Conservation (phyloP, 2,797 vertebrate genomes). For the Enteromius radiatus region DNA sequence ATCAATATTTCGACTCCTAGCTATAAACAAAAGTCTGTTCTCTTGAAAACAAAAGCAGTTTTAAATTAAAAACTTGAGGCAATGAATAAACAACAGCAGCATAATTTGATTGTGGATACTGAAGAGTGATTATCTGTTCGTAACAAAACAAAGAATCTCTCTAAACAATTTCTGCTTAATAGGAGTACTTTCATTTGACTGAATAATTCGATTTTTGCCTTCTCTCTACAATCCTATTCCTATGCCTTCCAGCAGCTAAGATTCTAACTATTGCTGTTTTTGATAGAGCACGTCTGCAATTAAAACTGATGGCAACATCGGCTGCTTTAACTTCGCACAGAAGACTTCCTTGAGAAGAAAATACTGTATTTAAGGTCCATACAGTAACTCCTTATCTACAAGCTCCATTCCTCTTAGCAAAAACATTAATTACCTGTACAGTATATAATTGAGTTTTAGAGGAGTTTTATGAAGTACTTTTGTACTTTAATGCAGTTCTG, state of each 20-base stretch:
- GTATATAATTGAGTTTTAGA: conserved; percentile 28
- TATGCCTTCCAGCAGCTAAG: conserved; percentile 28
- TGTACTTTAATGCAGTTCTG: conserved; percentile 26
- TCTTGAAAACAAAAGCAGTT: conserved; percentile 10
- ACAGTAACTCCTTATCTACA: conserved; percentile 9
- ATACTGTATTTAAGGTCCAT: conserved; percentile 3
- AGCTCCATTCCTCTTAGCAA: background rate
- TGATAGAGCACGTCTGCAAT: conserved; percentile 27
- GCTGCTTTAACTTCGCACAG: background rate
- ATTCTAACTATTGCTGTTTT: conserved; percentile 12
- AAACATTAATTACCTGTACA: conserved; percentile 39
- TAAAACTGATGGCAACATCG: conserved; percentile 35
- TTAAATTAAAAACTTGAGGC: conserved; percentile 11
- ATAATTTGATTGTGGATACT: conserved; percentile 26
- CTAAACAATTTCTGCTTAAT: conserved; percentile 10
- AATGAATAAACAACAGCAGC: conserved; percentile 17
- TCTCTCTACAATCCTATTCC: conserved; percentile 16
- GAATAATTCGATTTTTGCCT: conserved; percentile 46
- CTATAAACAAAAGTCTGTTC: conserved; percentile 17
- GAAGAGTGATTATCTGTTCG: conserved; percentile 32
- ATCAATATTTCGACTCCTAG: conserved; percentile 2
- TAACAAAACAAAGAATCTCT: conserved; percentile 36
- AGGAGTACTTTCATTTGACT: conserved; percentile 38
- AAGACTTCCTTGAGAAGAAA: conserved; percentile 3
- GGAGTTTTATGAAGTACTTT: conserved; percentile 4